These are phyloP conservation scores for Galbula dea DNA, from an alignment of 2,113 vertebrate species.

Conservation along the genomic window DNA sequence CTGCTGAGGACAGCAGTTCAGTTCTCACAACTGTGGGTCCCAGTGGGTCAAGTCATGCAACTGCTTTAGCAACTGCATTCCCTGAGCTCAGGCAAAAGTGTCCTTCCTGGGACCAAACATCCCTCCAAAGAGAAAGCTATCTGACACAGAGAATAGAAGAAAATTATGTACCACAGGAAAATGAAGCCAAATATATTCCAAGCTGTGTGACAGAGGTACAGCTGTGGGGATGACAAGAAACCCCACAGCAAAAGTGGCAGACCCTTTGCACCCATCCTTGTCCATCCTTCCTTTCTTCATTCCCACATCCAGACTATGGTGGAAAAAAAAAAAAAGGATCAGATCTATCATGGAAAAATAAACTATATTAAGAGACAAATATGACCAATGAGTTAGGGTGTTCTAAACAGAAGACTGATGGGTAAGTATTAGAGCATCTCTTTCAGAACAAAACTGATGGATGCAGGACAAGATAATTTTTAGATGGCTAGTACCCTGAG, in stretches of 20 bases:
- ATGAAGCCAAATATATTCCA: not conserved
- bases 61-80: not conserved
- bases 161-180: not conserved
- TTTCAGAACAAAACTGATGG: not conserved
- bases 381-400: not conserved
- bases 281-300: not conserved
- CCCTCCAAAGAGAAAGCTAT: not conserved
- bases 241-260: not conserved
- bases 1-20: not conserved
- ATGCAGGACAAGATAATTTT: not conserved
- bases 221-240: not conserved
- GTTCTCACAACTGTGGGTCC: not conserved
- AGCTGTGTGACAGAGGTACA: not conserved
- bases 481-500: not conserved
- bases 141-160: not conserved
- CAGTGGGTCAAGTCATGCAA: not conserved
- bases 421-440: not conserved
- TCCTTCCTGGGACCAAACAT: not conserved
- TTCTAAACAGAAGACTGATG: not conserved
- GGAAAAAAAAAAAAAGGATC: not conserved
- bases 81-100: not conserved
- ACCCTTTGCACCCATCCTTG: not conserved
- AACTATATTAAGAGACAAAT: not conserved
- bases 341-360: not conserved
- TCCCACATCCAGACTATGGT: rapidly evolving